Evolutionary conservation across 2,113 vertebrate genomes (phyloP).

Genomic region (Hippocampus mohnikei): DNA sequence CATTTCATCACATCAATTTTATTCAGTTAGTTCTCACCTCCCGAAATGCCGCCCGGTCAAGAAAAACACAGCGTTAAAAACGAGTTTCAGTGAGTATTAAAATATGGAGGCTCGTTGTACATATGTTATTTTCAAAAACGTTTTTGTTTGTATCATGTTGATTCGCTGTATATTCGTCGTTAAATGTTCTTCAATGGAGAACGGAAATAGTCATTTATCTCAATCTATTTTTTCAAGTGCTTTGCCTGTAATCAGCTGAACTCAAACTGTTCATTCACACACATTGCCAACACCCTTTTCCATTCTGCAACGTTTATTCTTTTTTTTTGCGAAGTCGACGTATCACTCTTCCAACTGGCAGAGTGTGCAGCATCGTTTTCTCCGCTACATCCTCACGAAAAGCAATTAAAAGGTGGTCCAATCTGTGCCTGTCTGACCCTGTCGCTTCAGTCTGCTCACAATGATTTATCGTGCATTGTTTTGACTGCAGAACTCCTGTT

Average conservation of each 20-base stretch:
- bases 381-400: constrained; percentile 53
- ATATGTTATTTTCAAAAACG: background rate
- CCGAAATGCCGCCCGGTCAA: no score
- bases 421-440: constrained; percentile 49
- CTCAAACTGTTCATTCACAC: background rate
- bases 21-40: no score
- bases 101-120: background rate
- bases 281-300: constrained; percentile 19
- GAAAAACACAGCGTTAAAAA: no score
- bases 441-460: constrained; percentile 36
- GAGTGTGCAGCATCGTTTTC: background rate
- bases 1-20: no score
- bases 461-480: constrained; percentile 60
- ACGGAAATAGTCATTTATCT: background rate
- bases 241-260: constrained; percentile 9
- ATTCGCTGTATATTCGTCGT: background rate
- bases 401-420: constrained; percentile 63
- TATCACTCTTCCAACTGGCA: constrained; percentile 31
- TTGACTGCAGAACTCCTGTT: constrained; percentile 39
- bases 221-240: background rate
- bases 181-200: background rate
- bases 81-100: no score
- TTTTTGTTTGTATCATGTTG: background rate
- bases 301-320: constrained; percentile 8
- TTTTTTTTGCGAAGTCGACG: constrained; percentile 30